Evolutionary conservation across 2,113 vertebrate genomes (phyloP).

Genomic region (Sinocyclocheilus maitianheensis): DNA sequence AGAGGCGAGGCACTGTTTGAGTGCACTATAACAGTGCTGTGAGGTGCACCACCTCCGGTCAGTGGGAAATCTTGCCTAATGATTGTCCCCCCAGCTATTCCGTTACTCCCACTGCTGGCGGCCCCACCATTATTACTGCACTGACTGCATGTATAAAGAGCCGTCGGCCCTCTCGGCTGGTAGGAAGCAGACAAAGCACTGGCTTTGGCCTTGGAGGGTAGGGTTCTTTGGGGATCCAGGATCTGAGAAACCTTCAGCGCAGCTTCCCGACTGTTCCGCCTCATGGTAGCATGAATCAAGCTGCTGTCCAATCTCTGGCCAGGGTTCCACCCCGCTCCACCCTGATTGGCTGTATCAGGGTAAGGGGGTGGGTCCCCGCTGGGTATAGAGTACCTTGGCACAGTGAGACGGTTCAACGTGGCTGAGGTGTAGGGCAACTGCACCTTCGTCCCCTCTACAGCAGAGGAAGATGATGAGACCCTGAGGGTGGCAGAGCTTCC

Average conservation of each 20-base stretch:
- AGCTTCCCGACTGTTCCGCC: slow-evolving; percentile 90
- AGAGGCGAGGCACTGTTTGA: slow-evolving; percentile 83
- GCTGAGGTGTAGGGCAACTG: slow-evolving; percentile 89
- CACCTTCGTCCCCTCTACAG: slow-evolving; percentile 84
- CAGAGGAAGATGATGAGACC: slow-evolving; percentile 83
- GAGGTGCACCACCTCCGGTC: slow-evolving; percentile 73
- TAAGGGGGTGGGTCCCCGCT: slow-evolving; percentile 91
- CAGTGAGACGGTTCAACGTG: slow-evolving; percentile 89
- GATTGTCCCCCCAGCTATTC: slow-evolving; percentile 75
- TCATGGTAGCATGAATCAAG: slow-evolving; percentile 89
- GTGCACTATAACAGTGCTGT: slow-evolving; percentile 86
- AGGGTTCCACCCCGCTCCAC: slow-evolving; percentile 72
- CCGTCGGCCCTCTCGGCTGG: slow-evolving; percentile 82
- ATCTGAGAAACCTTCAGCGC: slow-evolving; percentile 88
- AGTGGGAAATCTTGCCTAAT: slow-evolving; percentile 82
- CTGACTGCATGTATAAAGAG: slow-evolving; percentile 93
- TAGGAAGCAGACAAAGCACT: slow-evolving; percentile 79
- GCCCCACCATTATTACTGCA: slow-evolving; percentile 77
- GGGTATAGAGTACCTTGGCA: slow-evolving; percentile 92
- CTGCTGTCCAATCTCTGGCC: slow-evolving; percentile 83
- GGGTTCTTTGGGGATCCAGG: slow-evolving; percentile 82
- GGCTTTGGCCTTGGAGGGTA: slow-evolving; percentile 85
- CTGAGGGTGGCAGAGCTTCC: slow-evolving; percentile 92
- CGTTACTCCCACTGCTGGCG: slow-evolving; percentile 61
- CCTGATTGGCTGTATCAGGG: slow-evolving; percentile 84